Base-by-base conservation (phyloP, 2,797 vertebrate genomes). In the Sebastes hubbsi region DNA sequence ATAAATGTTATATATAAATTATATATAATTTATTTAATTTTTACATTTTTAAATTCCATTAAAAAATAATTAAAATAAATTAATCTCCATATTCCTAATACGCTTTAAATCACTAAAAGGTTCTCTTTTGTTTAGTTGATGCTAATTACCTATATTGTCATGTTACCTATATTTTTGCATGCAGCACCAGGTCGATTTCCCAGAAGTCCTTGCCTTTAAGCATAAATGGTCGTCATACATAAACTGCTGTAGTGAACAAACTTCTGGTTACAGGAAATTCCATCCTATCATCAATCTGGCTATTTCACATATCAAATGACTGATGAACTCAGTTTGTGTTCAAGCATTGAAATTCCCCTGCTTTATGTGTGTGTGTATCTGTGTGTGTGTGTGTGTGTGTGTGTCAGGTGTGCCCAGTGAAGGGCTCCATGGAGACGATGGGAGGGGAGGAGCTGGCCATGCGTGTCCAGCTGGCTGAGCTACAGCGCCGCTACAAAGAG, bases 401-500 rank as follows among this genome's bases (percentile, higher is more conserved):
- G 64, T 68, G 61, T 82, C 94, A 99, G 98, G 98, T 98, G 30
- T 98, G 97, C 92, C 97, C 97, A 2, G 95, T 98, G 91, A 99
- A 99, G 94, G 97, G 95, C 6, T 96, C 97, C 92, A 97, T 99
- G 72, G 98, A 99, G 90, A 96, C 94, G 83, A 96, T 99, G 91
- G 97, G 97, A 92, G 97, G 96, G 11, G 97, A 97, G 93, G 98
- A 99, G 94, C 95, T 99, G 92, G 96, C 97, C 89, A 97, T 99
- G 97, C 96, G 98, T 27, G 92, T 99, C 95, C 97, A 95, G 88
- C 94, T 99, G 92, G 98, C 97, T 0, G 98, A 98, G 91, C 95
- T 99, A 77, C 98, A 99, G 95, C 93, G 97, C 52, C 96, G 96
- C 84, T 99, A 99, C 94, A 99, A 98, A 95, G 97, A 99, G 93